These are phyloP conservation scores for Venustaconcha ellipsiformis DNA, from an alignment of 1,140 invertebrate genomes.

Conservation along the genomic window DNA sequence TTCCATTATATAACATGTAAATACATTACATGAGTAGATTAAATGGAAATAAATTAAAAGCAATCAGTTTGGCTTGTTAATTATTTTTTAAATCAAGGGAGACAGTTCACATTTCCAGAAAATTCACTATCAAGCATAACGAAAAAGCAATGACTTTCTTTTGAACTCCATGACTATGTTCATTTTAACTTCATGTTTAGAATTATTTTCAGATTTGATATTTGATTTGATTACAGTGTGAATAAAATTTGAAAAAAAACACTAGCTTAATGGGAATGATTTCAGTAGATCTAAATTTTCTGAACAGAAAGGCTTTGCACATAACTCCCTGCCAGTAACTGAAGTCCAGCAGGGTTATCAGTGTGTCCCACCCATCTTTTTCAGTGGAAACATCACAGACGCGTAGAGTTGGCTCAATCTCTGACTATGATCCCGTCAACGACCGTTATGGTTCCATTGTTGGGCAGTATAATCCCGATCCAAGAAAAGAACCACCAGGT, in stretches of 20 bases:
- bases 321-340: not conserved
- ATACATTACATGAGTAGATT: too few relatives aligned
- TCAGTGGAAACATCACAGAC: conserved; percentile 42
- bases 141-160: too few relatives aligned
- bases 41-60: too few relatives aligned
- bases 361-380: conserved; percentile 26
- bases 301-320: too few relatives aligned
- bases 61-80: too few relatives aligned
- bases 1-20: too few relatives aligned
- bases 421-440: conserved; percentile 95
- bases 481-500: not conserved
- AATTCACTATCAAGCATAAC: too few relatives aligned
- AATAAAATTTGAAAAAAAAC: not conserved
- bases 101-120: too few relatives aligned
- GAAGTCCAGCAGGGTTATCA: not conserved
- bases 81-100: too few relatives aligned
- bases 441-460: conserved; percentile 86
- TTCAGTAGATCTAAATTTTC: too few relatives aligned
- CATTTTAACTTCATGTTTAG: too few relatives aligned
- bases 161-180: too few relatives aligned
- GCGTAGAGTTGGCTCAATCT: conserved; percentile 87
- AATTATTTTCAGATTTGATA: not conserved
- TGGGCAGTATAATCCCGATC: conserved; percentile 22
- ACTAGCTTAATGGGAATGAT: not conserved
- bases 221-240: not conserved